A percentile compares a stretch with the other conserved stretches of the same genome.
These are phyloP conservation scores for Lasioglossum zephyrum DNA, from an alignment of 2,888 invertebrate species.

Conservation along the genomic window DNA sequence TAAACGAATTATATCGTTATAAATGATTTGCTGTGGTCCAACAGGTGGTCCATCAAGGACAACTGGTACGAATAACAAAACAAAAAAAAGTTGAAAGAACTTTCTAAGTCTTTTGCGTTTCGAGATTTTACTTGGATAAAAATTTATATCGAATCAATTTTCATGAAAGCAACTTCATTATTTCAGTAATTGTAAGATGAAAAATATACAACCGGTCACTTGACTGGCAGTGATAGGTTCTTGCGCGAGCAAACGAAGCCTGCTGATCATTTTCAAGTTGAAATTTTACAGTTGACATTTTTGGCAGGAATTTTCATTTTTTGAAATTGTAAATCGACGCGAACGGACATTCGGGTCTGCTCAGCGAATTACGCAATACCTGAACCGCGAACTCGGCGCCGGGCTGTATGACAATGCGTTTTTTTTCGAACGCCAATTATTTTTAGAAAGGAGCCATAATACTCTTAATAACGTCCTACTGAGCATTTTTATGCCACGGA, in stretches of 20 bases:
- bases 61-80: constrained; percentile 80
- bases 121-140: too few relatives aligned
- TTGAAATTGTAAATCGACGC: neutral
- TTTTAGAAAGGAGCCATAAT: constrained; percentile 66
- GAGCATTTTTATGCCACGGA: constrained; percentile 36
- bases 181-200: too few relatives aligned
- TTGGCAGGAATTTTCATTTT: neutral
- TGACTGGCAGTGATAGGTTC: too few relatives aligned
- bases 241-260: too few relatives aligned
- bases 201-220: too few relatives aligned
- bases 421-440: constrained; percentile 61
- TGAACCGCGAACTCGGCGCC: neutral
- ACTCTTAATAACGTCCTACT: constrained; percentile 37
- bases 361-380: neutral
- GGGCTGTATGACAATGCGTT: constrained; percentile 52
- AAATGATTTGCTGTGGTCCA: neutral
- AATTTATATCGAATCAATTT: too few relatives aligned
- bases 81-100: too few relatives aligned
- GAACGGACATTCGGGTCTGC: neutral
- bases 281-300: neutral
- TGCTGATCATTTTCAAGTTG: neutral
- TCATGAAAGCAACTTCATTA: too few relatives aligned
- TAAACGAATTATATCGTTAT: too few relatives aligned
- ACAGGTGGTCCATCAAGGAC: constrained; percentile 77
- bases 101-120: too few relatives aligned